phyloP scores from a whole-genome alignment of 2,113 vertebrate species.

The Cnemophilus loriae region DNA sequence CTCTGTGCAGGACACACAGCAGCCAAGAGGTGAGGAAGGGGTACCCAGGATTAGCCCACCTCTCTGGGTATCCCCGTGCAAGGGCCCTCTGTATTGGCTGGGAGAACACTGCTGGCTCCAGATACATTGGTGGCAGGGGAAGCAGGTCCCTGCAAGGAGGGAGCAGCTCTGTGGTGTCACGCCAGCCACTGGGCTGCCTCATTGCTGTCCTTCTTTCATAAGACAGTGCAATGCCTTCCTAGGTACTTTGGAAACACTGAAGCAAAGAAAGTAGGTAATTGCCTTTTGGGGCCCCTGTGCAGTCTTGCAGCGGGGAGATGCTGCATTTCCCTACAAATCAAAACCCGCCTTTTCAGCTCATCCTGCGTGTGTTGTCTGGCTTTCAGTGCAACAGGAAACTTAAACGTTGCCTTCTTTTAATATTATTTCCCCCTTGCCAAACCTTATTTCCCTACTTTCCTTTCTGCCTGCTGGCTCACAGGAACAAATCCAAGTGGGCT shows the following conservation, averaged over 20 bases:
- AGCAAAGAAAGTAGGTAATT: not conserved
- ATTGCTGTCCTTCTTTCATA: fast-evolving
- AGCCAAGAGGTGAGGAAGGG: not conserved
- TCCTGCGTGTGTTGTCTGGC: not conserved
- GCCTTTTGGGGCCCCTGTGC: fast-evolving
- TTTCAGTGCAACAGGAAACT: not conserved
- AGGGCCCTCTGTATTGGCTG: not conserved
- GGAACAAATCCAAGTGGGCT: not conserved
- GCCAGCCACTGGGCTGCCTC: not conserved
- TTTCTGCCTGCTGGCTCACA: not conserved
- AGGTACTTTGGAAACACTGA: not conserved
- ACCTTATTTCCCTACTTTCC: not conserved
- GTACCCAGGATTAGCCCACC: not conserved
- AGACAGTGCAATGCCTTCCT: not conserved
- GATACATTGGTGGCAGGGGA: not conserved
- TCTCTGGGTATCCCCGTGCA: not conserved
- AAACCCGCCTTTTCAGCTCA: not conserved
- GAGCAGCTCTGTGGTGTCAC: not conserved
- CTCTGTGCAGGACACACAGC: not conserved
- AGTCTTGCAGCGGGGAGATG: not conserved
- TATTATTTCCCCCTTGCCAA: not conserved
- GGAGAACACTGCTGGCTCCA: not conserved
- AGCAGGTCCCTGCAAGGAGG: fast-evolving
- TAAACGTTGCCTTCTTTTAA: not conserved
- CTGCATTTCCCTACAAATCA: not conserved